phyloP scores from a whole-genome alignment of 1,140 invertebrate species.

The Cephus cinctus region DNA sequence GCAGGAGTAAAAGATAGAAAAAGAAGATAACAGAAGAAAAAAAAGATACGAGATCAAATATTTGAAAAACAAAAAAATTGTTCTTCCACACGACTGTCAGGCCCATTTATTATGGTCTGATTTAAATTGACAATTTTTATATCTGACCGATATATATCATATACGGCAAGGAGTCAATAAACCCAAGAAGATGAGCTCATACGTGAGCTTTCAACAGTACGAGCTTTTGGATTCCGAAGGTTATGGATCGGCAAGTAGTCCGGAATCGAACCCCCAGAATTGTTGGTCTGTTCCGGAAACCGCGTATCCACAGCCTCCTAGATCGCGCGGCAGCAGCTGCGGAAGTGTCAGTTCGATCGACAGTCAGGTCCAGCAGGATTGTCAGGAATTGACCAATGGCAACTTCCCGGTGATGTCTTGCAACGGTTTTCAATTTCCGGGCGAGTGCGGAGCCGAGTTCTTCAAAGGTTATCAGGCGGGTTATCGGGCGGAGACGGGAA shows the following conservation, averaged over 20 bases:
- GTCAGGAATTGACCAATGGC: slow-evolving; percentile 30
- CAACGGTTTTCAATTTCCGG: slow-evolving; percentile 30
- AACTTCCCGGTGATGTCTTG: slow-evolving; percentile 8
- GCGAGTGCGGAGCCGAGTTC: slow-evolving; percentile 26
- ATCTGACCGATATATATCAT: no score
- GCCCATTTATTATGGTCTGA: no score
- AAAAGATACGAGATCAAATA: no score
- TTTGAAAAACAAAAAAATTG: no score
- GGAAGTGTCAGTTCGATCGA: slow-evolving; percentile 46
- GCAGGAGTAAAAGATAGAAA: no score
- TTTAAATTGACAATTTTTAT: no score
- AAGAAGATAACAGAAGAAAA: no score
- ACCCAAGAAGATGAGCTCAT: slow-evolving; percentile 37
- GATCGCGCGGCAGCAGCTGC: slow-evolving; percentile 47
- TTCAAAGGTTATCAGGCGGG: slow-evolving; percentile 42
- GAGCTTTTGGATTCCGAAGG: slow-evolving; percentile 49
- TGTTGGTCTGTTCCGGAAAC: slow-evolving; percentile 33
- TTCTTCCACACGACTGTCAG: no score
- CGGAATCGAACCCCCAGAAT: slow-evolving; percentile 40
- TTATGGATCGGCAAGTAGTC: slow-evolving; percentile 50
- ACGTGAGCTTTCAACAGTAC: slow-evolving; percentile 45
- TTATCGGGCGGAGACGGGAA: slow-evolving; percentile 20
- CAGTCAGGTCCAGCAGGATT: slow-evolving; percentile 42
- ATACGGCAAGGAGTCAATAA: no score
- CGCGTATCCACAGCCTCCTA: slow-evolving; percentile 44